Evolutionary conservation across 2,888 invertebrate species (phyloP), one percentile per base, ranked within the genome.

Genomic region (Dryocosmus kuriphilus): DNA sequence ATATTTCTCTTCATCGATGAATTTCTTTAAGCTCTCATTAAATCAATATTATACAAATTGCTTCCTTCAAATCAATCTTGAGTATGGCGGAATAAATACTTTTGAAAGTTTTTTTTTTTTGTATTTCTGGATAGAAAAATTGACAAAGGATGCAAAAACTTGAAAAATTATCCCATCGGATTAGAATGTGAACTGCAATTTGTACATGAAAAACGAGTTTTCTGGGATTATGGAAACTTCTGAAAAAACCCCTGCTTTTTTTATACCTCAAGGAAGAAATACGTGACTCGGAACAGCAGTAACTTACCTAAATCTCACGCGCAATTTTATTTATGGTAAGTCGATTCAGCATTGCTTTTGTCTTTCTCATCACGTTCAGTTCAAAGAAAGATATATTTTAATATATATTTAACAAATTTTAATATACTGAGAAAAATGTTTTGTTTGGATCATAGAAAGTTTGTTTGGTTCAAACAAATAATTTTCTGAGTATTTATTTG

Each of bases 311-410:
- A 67, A 67, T 67, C 46, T 67, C 67, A 67, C 27, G 67, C 41
- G 46, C 27, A 46, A 46, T 67, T 24, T 46, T 46, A 67, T 67
- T 67, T 41, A 46, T 67, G 9, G n/a, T 19, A 27, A 35, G 41
- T 19, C 46, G 19, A 46, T 67, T 67, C 41, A 67, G 24, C 19
- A 67, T 27, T 67, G 67, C 30, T 46, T 27, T 67, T 67, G n/a
- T 67, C 46, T 67, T 67, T 30, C 27, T 30, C 67, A 46, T 67
- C 67, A 67, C 67, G 67, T 46, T 41, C 67, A 27, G 19, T 67
- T 46, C 27, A 46, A 67, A 67, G 67, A 67, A 67, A 24, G 46
- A 46, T 41, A 16, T 3, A 41, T 41, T 2, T 41, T 11, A 35
- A 11, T 35, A 16, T 14, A 41, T n/a, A n/a, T n/a, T n/a, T n/a